phyloP scores from a whole-genome alignment of 2,113 vertebrate species.

The Chamaea fasciata region DNA sequence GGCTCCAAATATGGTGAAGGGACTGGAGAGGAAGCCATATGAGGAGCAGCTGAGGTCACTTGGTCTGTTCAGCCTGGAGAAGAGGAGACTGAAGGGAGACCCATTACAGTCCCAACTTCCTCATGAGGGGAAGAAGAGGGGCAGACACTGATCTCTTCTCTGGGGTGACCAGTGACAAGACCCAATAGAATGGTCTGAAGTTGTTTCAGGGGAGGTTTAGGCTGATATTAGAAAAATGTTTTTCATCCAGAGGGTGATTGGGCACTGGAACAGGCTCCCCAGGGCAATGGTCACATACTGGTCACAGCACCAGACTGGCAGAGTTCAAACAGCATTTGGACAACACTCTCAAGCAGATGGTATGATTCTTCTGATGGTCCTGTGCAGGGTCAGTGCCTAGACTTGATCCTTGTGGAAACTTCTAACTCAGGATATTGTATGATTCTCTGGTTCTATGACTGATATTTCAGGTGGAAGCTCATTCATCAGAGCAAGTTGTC shows the following conservation, averaged over 20 bases:
- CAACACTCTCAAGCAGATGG: background rate
- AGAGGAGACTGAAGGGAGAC: background rate
- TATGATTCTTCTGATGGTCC: background rate
- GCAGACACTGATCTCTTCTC: background rate
- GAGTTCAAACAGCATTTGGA: background rate
- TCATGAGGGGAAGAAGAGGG: rapidly evolving
- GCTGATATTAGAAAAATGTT: rapidly evolving
- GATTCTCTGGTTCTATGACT: background rate
- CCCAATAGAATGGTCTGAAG: rapidly evolving
- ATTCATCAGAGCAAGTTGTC: background rate
- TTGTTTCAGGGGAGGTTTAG: background rate
- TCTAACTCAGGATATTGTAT: background rate
- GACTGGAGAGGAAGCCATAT: rapidly evolving
- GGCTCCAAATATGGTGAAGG: background rate
- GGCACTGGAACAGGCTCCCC: background rate
- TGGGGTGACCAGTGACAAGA: background rate
- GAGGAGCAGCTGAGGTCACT: background rate
- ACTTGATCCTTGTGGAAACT: background rate
- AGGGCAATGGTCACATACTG: background rate
- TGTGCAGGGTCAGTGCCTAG: rapidly evolving
- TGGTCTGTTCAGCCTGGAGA: background rate
- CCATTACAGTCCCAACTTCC: rapidly evolving
- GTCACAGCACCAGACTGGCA: background rate
- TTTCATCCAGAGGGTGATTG: background rate
- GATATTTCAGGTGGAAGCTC: background rate